These are phyloP conservation scores for Aspidoscelis tigris DNA, from an alignment of 2,113 vertebrate genomes.

Conservation along the genomic window DNA sequence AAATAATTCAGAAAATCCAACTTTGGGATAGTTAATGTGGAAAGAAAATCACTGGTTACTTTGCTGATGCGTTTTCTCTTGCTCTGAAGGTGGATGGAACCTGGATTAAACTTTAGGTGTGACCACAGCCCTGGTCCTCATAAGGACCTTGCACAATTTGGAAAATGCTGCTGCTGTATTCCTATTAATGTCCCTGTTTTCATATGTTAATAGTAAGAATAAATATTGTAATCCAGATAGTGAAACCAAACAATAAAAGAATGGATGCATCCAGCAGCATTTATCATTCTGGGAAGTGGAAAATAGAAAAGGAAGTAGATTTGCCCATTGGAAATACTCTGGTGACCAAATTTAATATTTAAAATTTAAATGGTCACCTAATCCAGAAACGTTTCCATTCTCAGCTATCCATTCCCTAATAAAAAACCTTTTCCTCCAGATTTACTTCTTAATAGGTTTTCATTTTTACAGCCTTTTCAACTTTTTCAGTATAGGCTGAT, in stretches of 20 bases:
- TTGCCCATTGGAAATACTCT: neutral
- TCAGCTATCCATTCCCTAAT: neutral
- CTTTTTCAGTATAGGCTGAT: neutral
- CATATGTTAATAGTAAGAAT: too few relatives aligned
- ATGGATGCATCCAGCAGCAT: neutral
- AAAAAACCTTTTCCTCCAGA: neutral
- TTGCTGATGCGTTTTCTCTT: too few relatives aligned
- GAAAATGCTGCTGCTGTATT: neutral
- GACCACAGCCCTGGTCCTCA: neutral
- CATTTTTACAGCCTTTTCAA: neutral
- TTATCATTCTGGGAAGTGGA: neutral
- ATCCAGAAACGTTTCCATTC: too few relatives aligned
- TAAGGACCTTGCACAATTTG: neutral
- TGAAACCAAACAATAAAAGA: neutral
- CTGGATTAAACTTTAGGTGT: too few relatives aligned
- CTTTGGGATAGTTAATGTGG: too few relatives aligned
- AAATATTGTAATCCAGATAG: neutral
- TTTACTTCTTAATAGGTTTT: neutral
- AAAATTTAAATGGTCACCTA: too few relatives aligned
- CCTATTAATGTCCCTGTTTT: too few relatives aligned
- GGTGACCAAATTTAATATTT: neutral
- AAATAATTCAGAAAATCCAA: too few relatives aligned
- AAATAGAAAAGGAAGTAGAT: neutral
- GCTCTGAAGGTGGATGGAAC: too few relatives aligned
- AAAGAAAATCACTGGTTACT: too few relatives aligned